Conservation (phyloP, 2,888 invertebrate genomes). For the Patella depressa region DNA sequence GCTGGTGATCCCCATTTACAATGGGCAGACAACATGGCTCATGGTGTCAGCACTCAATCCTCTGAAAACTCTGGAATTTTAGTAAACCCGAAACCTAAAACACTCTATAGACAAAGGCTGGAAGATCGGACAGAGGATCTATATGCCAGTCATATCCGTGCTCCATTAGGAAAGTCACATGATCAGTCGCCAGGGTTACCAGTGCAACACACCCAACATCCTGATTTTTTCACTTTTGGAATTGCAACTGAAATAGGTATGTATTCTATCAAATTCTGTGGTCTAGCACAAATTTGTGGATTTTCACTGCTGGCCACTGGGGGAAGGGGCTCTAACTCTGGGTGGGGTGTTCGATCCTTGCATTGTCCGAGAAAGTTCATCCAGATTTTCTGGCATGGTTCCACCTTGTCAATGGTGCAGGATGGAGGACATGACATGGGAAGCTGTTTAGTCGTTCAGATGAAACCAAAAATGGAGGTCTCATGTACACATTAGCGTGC, state of each 20-base stretch:
- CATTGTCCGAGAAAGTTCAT: too few relatives aligned
- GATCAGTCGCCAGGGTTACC: constrained; percentile 61
- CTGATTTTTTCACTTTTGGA: constrained; percentile 63
- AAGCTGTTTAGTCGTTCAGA: too few relatives aligned
- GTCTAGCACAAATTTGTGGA: too few relatives aligned
- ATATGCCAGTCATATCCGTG: constrained; percentile 59
- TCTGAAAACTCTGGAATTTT: constrained; percentile 60
- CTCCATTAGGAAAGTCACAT: constrained; percentile 66
- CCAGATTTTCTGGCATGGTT: too few relatives aligned
- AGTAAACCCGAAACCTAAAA: constrained; percentile 64
- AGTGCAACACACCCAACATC: constrained; percentile 42
- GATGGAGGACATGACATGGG: too few relatives aligned
- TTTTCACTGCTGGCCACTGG: too few relatives aligned
- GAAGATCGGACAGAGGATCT: constrained; percentile 60
- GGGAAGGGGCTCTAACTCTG: too few relatives aligned
- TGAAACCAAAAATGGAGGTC: too few relatives aligned
- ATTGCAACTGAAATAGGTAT: constrained; percentile 64
- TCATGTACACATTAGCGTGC: too few relatives aligned
- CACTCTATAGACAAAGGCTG: constrained; percentile 61
- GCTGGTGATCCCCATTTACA: constrained; percentile 67
- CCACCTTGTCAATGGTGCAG: too few relatives aligned
- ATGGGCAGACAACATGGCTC: constrained; percentile 67
- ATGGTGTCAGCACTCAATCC: constrained; percentile 63
- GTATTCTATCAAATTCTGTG: too few relatives aligned
- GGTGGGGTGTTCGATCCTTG: too few relatives aligned